These are phyloP conservation scores for Pheosia gnoma DNA, from an alignment of 2,888 invertebrate genomes.

Conservation along the genomic window DNA sequence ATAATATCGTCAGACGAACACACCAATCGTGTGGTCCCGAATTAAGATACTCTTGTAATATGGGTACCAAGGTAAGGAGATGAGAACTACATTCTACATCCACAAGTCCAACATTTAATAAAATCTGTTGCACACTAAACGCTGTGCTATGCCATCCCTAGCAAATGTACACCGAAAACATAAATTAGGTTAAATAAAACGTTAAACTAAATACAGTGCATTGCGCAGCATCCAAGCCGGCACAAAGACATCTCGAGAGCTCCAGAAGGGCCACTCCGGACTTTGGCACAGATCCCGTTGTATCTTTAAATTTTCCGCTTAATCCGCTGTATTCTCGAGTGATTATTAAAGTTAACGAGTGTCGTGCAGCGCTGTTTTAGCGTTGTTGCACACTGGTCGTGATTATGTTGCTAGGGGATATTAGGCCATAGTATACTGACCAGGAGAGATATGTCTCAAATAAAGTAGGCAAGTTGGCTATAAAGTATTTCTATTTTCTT, in stretches of 20 bases:
- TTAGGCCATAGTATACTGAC: no score
- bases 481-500: no score
- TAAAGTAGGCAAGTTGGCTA: no score
- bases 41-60: no score
- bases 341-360: slow-evolving; percentile 78
- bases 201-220: slow-evolving; percentile 54
- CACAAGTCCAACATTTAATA: no score
- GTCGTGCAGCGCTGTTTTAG: slow-evolving; percentile 29
- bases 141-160: neutral
- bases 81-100: no score
- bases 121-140: no score
- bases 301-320: slow-evolving; percentile 78
- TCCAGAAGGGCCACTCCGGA: slow-evolving; percentile 57
- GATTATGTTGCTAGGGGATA: neutral
- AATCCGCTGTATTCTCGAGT: slow-evolving; percentile 66
- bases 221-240: slow-evolving; percentile 14
- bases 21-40: no score
- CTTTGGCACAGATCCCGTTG: slow-evolving; percentile 78
- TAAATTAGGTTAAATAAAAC: slow-evolving; percentile 52
- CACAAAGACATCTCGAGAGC: slow-evolving; percentile 49
- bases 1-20: no score
- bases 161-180: neutral
- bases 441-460: no score
- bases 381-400: slow-evolving; percentile 22
- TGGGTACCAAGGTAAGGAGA: no score